Evolutionary conservation across 2,113 vertebrate species (phyloP), one percentile per base, ranked within the genome.

Genomic region (Amphilophus citrinellus): DNA sequence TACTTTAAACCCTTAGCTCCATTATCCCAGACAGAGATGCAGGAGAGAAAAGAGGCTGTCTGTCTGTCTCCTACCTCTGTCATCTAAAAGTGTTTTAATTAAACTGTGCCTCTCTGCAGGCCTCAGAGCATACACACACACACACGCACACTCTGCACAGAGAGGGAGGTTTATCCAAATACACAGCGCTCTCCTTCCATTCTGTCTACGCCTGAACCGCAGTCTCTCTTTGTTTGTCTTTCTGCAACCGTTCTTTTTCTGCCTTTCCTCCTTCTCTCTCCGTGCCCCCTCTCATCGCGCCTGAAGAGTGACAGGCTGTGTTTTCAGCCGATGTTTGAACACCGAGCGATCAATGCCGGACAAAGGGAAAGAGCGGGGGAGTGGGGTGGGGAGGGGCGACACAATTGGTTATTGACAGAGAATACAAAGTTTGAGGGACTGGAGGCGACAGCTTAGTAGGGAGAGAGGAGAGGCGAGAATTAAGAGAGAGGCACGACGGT

Each of bases 381-480:
- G 89, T 83, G 86, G 77, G 86, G 86, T 13, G 77, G 88, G 91
- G 92, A 90, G 88, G 85, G 86, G 84, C 89, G 87, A 92, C 93
- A 95, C 94, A 96, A 95, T 95, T 95, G 93, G 93, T 96, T 96
- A 96, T 96, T 96, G 96, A 96, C 95, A 94, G 92, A 88, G 90
- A 94, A 95, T 93, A 93, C 92, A 93, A 94, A 94, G 94, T 91
- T 91, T 94, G 92, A 95, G 91, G 93, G 92, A 94, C 80, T 87
- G 85, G 62, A 90, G 93, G 89, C 84, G 89, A 93, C 89, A 87
- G 91, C 91, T 93, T 92, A 84, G 85, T 75, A 83, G 87, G 75
- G 61, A 79, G 76, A 89, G 78, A 88, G 78, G 60, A 80, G 82
- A 57, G 22, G 53, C 80, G 80, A 44, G 92, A 84, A 76, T 42